Conservation (phyloP, 1,140 invertebrate genomes). For the Zaprionus ghesquierei region DNA sequence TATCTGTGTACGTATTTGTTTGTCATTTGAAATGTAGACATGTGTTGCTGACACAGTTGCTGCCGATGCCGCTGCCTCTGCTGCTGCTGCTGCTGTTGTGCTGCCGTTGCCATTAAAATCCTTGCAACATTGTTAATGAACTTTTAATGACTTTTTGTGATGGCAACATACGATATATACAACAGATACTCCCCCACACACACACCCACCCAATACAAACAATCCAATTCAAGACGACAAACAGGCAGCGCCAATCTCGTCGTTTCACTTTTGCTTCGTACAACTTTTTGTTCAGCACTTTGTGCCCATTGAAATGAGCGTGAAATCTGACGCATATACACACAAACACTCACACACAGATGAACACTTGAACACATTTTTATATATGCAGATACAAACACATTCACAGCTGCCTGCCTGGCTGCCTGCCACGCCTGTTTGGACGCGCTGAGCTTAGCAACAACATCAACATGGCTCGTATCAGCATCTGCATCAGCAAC, state of each 20-base stretch:
- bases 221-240: slow-evolving; percentile 27
- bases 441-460: neutral
- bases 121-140: slow-evolving; percentile 81
- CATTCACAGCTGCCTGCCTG: slow-evolving; percentile 14
- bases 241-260: slow-evolving; percentile 37
- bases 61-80: slow-evolving; percentile 6
- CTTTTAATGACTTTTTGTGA: slow-evolving; percentile 80
- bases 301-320: slow-evolving; percentile 52
- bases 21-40: slow-evolving; percentile 72
- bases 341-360: neutral
- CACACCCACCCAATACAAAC: slow-evolving; percentile 18
- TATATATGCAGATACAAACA: slow-evolving; percentile 13
- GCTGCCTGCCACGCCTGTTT: slow-evolving; percentile 31
- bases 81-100: slow-evolving; percentile 27
- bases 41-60: slow-evolving; percentile 55
- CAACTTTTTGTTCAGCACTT: slow-evolving; percentile 48
- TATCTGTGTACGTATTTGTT: slow-evolving; percentile 41
- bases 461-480: slow-evolving; percentile 28
- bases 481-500: slow-evolving; percentile 45
- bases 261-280: slow-evolving; percentile 40
- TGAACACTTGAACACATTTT: neutral
- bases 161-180: slow-evolving; percentile 34
- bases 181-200: slow-evolving; percentile 1
- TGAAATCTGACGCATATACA: slow-evolving; percentile 58
- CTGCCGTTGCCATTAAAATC: slow-evolving; percentile 61